These are phyloP conservation scores for Crypturellus undulatus DNA, from an alignment of 2,113 vertebrate genomes.

Conservation along the genomic window DNA sequence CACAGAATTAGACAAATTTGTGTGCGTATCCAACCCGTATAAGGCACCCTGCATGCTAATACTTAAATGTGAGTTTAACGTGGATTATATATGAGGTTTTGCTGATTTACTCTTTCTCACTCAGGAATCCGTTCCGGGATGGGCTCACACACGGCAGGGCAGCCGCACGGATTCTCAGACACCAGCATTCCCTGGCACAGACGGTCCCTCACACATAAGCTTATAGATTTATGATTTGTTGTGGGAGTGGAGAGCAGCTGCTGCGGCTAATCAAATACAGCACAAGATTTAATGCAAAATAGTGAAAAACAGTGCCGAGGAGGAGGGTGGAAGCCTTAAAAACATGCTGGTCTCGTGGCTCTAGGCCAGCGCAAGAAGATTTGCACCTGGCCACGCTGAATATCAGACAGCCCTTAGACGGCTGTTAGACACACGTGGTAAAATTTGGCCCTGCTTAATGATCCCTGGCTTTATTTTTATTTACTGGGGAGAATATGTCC, in stretches of 20 bases:
- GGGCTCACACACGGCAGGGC: background rate
- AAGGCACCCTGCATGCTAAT: fast-evolving
- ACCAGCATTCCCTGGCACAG: slow-evolving; percentile 5
- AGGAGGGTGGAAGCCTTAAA: slow-evolving; percentile 31
- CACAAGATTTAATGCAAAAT: slow-evolving; percentile 63
- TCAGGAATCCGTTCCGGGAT: background rate
- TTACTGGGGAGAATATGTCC: background rate
- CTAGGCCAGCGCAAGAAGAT: slow-evolving; percentile 4
- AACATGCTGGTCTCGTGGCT: slow-evolving; percentile 9
- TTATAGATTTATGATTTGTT: slow-evolving; percentile 64
- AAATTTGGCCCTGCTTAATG: background rate
- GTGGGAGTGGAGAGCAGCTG: slow-evolving; percentile 73
- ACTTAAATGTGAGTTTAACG: fast-evolving
- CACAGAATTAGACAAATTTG: background rate
- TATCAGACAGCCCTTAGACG: background rate
- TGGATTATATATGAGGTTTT: fast-evolving
- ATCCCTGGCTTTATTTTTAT: background rate
- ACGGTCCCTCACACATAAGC: slow-evolving; percentile 35
- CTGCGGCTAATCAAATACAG: slow-evolving; percentile 66
- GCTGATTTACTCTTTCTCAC: background rate
- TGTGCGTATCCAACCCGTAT: fast-evolving
- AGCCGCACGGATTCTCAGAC: background rate
- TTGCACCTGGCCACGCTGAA: slow-evolving; percentile 52
- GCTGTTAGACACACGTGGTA: background rate
- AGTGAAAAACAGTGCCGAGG: slow-evolving; percentile 59